Conservation (phyloP, 2,888 invertebrate species). For the Yponomeuta evonymella region DNA sequence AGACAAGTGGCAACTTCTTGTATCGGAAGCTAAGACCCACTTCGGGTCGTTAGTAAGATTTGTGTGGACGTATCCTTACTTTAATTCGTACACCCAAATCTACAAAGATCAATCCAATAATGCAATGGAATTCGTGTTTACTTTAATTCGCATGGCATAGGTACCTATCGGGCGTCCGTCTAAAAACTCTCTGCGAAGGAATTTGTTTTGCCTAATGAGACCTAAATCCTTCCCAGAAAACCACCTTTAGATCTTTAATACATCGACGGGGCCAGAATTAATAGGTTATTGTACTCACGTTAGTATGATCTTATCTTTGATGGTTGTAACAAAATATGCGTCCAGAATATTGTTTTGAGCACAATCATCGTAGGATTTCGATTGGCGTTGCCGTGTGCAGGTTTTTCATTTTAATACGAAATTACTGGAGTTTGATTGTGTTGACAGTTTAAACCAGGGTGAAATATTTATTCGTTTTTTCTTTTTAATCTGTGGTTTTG, state of each 20-base stretch:
- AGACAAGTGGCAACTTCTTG: too few relatives aligned
- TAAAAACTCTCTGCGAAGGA: too few relatives aligned
- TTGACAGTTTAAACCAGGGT: neutral
- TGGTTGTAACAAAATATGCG: neutral
- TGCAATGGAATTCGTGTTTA: too few relatives aligned
- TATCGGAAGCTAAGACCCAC: too few relatives aligned
- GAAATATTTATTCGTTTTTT: neutral
- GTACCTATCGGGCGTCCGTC: too few relatives aligned
- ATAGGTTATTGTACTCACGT: neutral
- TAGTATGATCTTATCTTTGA: neutral
- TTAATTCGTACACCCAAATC: too few relatives aligned
- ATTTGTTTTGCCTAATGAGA: too few relatives aligned
- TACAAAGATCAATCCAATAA: too few relatives aligned
- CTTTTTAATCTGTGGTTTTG: neutral
- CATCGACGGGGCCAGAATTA: neutral
- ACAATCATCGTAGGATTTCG: neutral
- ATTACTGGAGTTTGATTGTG: neutral
- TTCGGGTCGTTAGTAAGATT: too few relatives aligned
- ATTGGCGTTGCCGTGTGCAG: neutral
- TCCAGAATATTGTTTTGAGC: neutral
- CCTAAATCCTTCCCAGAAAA: too few relatives aligned
- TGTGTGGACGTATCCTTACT: too few relatives aligned
- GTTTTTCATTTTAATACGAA: neutral
- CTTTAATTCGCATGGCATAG: too few relatives aligned
- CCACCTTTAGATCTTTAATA: neutral